Evolutionary conservation across 2,888 invertebrate genomes (phyloP), one percentile per base, ranked within the genome.

Genomic region (Orgyia antiqua): DNA sequence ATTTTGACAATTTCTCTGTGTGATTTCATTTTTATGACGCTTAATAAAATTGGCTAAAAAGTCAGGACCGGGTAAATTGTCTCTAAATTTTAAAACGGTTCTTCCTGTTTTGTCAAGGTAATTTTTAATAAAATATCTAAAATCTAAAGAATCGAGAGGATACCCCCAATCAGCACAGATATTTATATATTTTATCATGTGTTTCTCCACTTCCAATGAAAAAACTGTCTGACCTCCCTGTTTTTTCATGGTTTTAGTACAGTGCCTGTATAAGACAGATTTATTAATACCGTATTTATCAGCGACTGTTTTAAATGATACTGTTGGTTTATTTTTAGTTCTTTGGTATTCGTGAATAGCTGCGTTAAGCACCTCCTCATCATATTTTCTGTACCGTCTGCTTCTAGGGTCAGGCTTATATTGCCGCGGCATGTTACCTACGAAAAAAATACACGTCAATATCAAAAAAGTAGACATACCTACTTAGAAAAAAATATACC

Each of bases 161-260:
- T 44, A 44, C 10, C 46, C 50, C 42, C 45, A 45, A 9, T 48
- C 48, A 20, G 45, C 33, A 39, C 44, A 39, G 20, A 40, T 34
- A 29, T 45, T 53, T 24, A 51, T 32, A 36, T 49, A 36, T 42
- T 39, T 28, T 26, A 51, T 34, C 11, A 49, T 38, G 10, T 33
- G 15, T 10, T 36, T 20, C 27, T 42, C 42, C 1, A 29, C 34
- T 11, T 45, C 42, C 12, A 20, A 30, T 2, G 33, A 30, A 27
- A 50, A 29, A 12, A 34, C 39, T 12, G 23, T 51, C 38, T 51
- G 51, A 4, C 53, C 51, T 9, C 49, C 48, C n/a, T 39, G 42
- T 15, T 10, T 18, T 33, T 43, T 45, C 37, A 47, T 41, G 8
- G 23, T 23, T 18, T 27, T 24, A 7, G 27, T 41, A 23, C 26